A percentile compares a stretch with the other conserved stretches of the same genome.
phyloP scores from a whole-genome alignment of 2,888 invertebrate species.

The Trypoxylon attenuatum region DNA sequence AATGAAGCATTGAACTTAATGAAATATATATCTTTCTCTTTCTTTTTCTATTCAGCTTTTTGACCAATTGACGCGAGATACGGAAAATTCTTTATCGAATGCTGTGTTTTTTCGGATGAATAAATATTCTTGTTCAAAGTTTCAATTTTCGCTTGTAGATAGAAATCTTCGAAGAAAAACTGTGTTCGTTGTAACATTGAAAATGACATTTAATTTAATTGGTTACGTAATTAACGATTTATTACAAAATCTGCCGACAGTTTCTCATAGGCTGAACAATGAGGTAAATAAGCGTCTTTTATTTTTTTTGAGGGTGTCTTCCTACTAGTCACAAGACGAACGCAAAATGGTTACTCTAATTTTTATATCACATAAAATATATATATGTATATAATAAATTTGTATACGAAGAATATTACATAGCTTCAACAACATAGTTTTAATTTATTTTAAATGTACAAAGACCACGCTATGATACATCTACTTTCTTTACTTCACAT shows the following conservation, averaged over 20 bases:
- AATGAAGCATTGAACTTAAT: background rate
- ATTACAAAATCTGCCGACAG: background rate
- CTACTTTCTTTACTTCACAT: slow-evolving; percentile 43
- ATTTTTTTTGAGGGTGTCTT: background rate
- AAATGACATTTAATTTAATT: background rate
- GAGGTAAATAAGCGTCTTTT: background rate
- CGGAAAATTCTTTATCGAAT: too few relatives aligned
- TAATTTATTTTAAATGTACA: slow-evolving; percentile 54
- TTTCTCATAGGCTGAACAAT: background rate
- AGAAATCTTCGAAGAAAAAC: background rate
- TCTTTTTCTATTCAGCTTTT: background rate
- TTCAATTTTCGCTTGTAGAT: too few relatives aligned
- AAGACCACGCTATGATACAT: slow-evolving; percentile 50
- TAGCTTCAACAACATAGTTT: slow-evolving; percentile 51
- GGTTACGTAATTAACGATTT: background rate
- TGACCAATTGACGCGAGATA: too few relatives aligned
- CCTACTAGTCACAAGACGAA: slow-evolving; percentile 3
- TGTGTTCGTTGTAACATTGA: background rate
- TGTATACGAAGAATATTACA: slow-evolving; percentile 26
- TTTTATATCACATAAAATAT: slow-evolving; percentile 10
- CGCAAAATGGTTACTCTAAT: slow-evolving; percentile 6
- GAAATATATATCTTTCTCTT: background rate
- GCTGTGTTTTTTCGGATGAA: too few relatives aligned
- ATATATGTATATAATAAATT: slow-evolving; percentile 25
- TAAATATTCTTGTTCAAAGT: too few relatives aligned